Conservation (phyloP, 2,113 vertebrate genomes). For the Erythrocercus mccallii region DNA sequence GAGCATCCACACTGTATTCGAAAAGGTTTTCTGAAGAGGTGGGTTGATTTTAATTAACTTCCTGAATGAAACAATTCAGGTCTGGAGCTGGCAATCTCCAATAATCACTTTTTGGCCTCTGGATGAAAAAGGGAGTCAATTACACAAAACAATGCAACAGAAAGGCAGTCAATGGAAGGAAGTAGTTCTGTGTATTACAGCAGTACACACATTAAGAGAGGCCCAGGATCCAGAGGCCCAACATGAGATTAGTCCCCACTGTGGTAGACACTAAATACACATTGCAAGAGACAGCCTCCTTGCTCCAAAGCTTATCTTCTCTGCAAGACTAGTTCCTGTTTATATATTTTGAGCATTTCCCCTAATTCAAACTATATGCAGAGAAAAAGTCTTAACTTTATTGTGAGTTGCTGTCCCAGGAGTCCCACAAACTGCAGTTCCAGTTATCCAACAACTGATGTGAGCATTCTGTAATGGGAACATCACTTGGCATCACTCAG, state of each 20-base stretch:
- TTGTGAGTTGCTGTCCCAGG: neutral
- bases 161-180: constrained; percentile 58
- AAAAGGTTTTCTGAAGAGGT: constrained; percentile 57
- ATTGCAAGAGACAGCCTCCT: neutral
- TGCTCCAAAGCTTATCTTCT: constrained; percentile 32
- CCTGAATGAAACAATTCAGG: constrained; percentile 64
- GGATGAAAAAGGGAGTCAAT: constrained; percentile 60
- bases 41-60: constrained; percentile 64
- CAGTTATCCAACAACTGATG: neutral
- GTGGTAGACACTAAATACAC: neutral
- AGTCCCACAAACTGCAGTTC: neutral
- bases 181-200: constrained; percentile 39
- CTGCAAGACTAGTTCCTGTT: constrained; percentile 48
- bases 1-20: constrained; percentile 6
- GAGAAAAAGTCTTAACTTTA: neutral
- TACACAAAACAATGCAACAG: constrained; percentile 50
- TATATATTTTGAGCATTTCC: constrained; percentile 46
- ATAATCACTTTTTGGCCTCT: constrained; percentile 57
- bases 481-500: neutral
- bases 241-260: neutral
- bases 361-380: constrained; percentile 6
- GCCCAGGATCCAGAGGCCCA: neutral
- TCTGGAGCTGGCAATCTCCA: constrained; percentile 55
- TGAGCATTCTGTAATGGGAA: neutral
- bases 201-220: constrained; percentile 2